Evolutionary conservation across 2,797 vertebrate species (phyloP).

Genomic region (Coranthus polyacanthus): DNA sequence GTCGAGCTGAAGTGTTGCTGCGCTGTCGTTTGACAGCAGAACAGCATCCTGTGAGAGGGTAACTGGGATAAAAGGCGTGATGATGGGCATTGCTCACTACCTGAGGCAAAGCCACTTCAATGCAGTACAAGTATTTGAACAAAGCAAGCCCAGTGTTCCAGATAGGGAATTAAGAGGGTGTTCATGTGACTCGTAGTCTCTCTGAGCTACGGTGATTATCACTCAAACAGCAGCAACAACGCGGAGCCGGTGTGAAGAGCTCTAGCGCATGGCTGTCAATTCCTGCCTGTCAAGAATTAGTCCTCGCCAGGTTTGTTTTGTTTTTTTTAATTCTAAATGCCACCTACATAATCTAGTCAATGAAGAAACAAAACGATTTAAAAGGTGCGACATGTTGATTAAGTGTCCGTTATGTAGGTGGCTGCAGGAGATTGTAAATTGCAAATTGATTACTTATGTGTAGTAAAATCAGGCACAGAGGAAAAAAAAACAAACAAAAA

Average conservation of each 20-base stretch:
- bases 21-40: constrained; percentile 83
- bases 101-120: constrained; percentile 75
- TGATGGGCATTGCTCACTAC: constrained; percentile 83
- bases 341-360: constrained; percentile 61
- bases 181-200: constrained; percentile 67
- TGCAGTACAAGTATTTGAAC: constrained; percentile 77
- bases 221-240: constrained; percentile 66
- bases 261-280: constrained; percentile 60
- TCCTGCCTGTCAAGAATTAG: constrained; percentile 71
- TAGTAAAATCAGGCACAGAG: constrained; percentile 13
- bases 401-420: constrained; percentile 49
- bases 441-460: constrained; percentile 48
- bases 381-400: constrained; percentile 61
- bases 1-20: constrained; percentile 80
- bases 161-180: constrained; percentile 69
- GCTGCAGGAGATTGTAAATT: constrained; percentile 31
- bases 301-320: constrained; percentile 55
- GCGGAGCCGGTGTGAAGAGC: constrained; percentile 68
- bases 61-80: constrained; percentile 87
- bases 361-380: constrained; percentile 30
- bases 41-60: constrained; percentile 84
- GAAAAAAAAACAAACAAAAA: background rate
- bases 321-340: constrained; percentile 63
- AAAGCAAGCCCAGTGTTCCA: constrained; percentile 70
- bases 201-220: constrained; percentile 69